Conservation (phyloP, 2,888 invertebrate species). For the Cheiracanthium punctorium region DNA sequence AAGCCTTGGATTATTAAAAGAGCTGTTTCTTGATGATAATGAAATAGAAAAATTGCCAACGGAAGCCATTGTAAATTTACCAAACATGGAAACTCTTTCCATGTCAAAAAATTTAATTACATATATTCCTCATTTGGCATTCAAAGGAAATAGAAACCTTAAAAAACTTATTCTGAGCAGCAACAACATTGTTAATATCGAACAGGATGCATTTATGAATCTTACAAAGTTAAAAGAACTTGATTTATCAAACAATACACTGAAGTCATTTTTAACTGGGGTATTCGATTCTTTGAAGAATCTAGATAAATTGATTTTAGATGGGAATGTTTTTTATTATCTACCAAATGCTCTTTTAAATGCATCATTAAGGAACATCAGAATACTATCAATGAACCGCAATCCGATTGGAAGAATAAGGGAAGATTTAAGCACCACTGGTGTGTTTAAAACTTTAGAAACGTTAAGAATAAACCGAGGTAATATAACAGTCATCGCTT, state of each 20-base stretch:
- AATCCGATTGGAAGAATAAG: conserved; percentile 72
- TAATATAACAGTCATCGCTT: conserved; percentile 72
- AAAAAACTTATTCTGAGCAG: conserved; percentile 50
- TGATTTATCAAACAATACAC: conserved; percentile 57
- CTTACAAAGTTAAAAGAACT: conserved; percentile 53
- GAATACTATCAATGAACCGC: conserved; percentile 68
- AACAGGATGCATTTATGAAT: conserved; percentile 65
- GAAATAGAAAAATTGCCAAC: conserved; percentile 53
- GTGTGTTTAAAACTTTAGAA: conserved; percentile 61
- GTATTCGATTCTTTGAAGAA: conserved; percentile 59
- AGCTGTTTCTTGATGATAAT: conserved; percentile 59
- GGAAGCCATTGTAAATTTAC: conserved; percentile 32
- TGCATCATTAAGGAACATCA: conserved; percentile 67
- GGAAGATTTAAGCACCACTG: conserved; percentile 71
- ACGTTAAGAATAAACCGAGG: conserved; percentile 67
- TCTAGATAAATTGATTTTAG: conserved; percentile 71
- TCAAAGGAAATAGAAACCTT: conserved; percentile 52
- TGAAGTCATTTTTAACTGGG: conserved; percentile 48
- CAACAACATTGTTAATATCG: conserved; percentile 57
- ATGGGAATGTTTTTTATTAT: conserved; percentile 72
- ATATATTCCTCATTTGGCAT: conserved; percentile 30
- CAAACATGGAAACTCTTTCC: conserved; percentile 57
- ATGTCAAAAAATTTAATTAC: conserved; percentile 48
- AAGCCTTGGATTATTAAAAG: conserved; percentile 51
- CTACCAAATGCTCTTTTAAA: conserved; percentile 72